phyloP scores from a whole-genome alignment of 1,140 invertebrate species.

The Zaprionus taronus region DNA sequence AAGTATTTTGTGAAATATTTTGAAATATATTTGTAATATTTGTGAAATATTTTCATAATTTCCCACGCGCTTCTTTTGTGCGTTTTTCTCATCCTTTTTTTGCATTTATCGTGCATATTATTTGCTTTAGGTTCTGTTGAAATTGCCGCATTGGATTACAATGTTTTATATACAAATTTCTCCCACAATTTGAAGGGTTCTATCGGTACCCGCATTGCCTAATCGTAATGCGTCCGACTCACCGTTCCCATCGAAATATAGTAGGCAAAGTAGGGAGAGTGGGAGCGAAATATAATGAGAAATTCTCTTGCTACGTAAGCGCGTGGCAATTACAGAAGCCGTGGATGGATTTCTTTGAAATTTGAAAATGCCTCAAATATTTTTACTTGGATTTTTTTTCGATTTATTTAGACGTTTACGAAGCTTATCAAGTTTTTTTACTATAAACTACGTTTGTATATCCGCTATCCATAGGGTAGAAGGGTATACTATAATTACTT shows the following conservation, averaged over 20 bases:
- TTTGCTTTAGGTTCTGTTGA: slow-evolving; percentile 57
- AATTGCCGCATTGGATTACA: slow-evolving; percentile 75
- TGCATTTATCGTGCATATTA: slow-evolving; percentile 57
- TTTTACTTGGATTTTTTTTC: too few relatives aligned
- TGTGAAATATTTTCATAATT: slow-evolving; percentile 66
- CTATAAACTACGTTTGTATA: too few relatives aligned
- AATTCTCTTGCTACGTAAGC: slow-evolving; percentile 15
- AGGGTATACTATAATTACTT: not conserved
- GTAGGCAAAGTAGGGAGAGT: not conserved
- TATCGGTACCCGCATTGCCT: slow-evolving; percentile 42
- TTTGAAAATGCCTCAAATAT: not conserved
- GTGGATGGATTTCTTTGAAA: not conserved
- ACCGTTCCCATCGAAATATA: not conserved
- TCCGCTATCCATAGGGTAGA: too few relatives aligned
- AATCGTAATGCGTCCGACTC: slow-evolving; percentile 38
- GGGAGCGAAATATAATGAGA: not conserved
- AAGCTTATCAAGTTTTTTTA: too few relatives aligned
- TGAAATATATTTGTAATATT: slow-evolving; percentile 1
- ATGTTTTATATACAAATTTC: slow-evolving; percentile 35
- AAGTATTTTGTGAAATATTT: slow-evolving; percentile 48
- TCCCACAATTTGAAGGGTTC: slow-evolving; percentile 59
- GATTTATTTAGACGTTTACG: too few relatives aligned
- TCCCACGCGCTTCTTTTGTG: slow-evolving; percentile 58
- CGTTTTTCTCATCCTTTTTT: slow-evolving; percentile 19
- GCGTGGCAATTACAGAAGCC: slow-evolving; percentile 53